Conservation (phyloP, 2,113 vertebrate genomes). For the Paratilapia polleni region DNA sequence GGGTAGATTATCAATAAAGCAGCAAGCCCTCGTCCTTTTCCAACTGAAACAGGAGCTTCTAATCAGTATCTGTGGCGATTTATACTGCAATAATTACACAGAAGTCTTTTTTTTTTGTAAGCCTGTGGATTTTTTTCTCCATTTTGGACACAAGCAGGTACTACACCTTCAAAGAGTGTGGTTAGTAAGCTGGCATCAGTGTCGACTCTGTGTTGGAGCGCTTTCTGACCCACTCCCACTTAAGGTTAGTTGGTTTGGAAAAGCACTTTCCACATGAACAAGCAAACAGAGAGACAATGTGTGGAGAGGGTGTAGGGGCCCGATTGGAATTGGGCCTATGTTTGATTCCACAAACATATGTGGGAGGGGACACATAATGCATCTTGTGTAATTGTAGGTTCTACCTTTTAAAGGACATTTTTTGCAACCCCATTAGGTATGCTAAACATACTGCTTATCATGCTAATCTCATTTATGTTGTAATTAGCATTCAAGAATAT, state of each 20-base stretch:
- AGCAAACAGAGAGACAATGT: not conserved
- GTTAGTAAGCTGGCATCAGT: not conserved
- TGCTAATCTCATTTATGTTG: not conserved
- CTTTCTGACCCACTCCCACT: constrained; percentile 24
- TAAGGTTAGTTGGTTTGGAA: constrained; percentile 29
- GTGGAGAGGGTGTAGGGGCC: not conserved
- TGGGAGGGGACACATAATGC: not conserved
- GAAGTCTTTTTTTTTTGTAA: not conserved
- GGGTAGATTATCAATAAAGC: not conserved
- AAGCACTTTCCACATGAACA: not conserved
- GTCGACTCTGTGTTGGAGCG: constrained; percentile 15
- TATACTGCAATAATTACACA: not conserved
- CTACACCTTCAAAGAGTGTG: not conserved
- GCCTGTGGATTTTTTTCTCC: not conserved
- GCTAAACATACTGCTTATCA: constrained; percentile 8
- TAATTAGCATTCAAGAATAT: too few relatives aligned
- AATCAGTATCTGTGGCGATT: not conserved
- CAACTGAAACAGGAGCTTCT: not conserved
- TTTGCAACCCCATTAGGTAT: not conserved
- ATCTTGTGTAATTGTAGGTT: constrained; percentile 13
- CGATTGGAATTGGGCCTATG: not conserved
- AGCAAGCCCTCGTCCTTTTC: not conserved
- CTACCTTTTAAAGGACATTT: not conserved
- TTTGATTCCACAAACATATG: not conserved
- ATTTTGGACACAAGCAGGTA: not conserved